Base-by-base conservation (phyloP, 2,888 invertebrate genomes). In the Drosophila robusta region DNA sequence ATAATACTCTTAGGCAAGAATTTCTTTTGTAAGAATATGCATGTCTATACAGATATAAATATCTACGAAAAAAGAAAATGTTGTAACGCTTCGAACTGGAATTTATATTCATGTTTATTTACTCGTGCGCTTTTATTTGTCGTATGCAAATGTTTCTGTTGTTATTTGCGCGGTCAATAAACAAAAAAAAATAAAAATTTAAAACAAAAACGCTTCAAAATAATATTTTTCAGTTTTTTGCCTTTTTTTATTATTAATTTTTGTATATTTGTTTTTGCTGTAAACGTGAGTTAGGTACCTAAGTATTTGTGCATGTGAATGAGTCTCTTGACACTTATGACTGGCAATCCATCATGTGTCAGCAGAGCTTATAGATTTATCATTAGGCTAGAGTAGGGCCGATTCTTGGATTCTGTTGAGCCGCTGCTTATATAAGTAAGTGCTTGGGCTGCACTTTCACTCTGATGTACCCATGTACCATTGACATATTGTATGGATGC, bases 231-330 rank as follows among this genome's bases (percentile, higher is more conserved):
- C 41, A 38, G 52, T 47, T 51, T 60, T 26, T 7, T n/a, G 32
- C 16, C 29, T 57, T 16, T 44, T 42, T 29, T 12, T 18, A 4
- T 51, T 26, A 4, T 26, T 51, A 34, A 29, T 34, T 54, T 47
- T 29, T 49, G 18, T 18, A 18, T 36, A 32, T 51, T 22, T 57
- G 14, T 34, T 29, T 36, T 57, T 39, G 36, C 32, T 66, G 39
- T 67, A 55, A 78, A 64, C 74, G 78, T 73, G 74, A 57, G 78
- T n/a, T 61, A 64, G 32, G 55, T 67, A 34, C 74, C 47, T 68
- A 68, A 78, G 32, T 47, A 36, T 51, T 52, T 49, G 18, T n/a
- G 11, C 24, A 50, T 46, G 57, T 50, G 18, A 18, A 18, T 18
- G 18, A 18, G 18, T 50, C 58, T 50, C 52, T 76, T 64, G 60